Conservation (phyloP, 2,113 vertebrate species). For the Neoarius graeffei region DNA sequence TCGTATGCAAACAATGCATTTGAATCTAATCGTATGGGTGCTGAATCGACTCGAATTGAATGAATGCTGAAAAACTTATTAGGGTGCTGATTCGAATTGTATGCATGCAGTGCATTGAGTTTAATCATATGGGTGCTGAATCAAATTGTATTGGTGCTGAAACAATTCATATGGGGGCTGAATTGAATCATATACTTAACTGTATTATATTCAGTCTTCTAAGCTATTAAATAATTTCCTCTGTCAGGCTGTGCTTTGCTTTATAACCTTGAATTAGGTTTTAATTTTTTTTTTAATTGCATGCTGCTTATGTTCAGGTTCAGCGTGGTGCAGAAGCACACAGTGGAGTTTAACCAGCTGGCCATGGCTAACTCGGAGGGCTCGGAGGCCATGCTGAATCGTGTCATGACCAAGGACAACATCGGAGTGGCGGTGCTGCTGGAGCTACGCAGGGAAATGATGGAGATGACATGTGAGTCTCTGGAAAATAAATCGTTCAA, state of each 20-base stretch:
- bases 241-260: background rate
- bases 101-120: too few species aligned
- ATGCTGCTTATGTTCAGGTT: conserved; percentile 75
- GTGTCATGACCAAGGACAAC: conserved; percentile 99
- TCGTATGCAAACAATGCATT: background rate
- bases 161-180: background rate
- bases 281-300: background rate
- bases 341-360: conserved; percentile 98
- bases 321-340: conserved; percentile 94
- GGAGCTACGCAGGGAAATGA: conserved; percentile 90
- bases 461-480: conserved; percentile 90
- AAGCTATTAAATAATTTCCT: background rate
- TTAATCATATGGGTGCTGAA: background rate
- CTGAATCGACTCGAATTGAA: too few species aligned
- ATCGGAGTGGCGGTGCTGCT: conserved; percentile 93
- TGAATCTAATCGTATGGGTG: background rate
- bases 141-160: background rate
- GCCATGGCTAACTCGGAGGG: conserved; percentile 98
- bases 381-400: conserved; percentile 96
- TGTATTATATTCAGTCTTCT: background rate
- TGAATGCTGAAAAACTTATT: background rate
- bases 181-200: background rate
- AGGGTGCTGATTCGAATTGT: background rate
- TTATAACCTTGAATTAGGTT: background rate
- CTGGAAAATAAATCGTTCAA: background rate